phyloP scores from a whole-genome alignment of 2,113 vertebrate species.

The Tamias sibiricus region DNA sequence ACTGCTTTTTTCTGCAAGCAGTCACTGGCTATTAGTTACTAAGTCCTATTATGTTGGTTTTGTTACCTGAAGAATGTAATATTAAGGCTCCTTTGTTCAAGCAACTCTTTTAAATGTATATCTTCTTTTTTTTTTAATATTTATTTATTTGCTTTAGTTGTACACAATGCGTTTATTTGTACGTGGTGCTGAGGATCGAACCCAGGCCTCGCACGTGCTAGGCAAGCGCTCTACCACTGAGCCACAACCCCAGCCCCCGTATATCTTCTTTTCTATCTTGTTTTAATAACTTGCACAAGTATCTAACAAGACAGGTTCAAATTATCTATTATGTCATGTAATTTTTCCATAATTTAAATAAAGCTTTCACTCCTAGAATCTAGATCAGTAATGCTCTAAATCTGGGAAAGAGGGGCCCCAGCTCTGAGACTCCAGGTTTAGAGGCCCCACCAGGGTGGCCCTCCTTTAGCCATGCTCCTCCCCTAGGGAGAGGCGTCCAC shows the following conservation, averaged over 20 bases:
- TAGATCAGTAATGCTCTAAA: neutral
- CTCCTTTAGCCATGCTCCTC: neutral
- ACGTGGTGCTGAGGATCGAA: too few species aligned
- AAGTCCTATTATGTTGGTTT: neutral
- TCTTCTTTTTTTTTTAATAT: too few species aligned
- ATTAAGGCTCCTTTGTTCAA: neutral
- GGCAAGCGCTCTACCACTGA: too few species aligned
- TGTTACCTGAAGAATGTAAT: neutral
- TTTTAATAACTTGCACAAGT: neutral
- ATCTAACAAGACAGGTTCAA: neutral
- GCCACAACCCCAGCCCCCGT: too few species aligned
- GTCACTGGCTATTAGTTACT: neutral
- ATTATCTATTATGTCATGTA: neutral
- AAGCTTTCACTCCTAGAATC: neutral
- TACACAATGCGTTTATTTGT: too few species aligned
- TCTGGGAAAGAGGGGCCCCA: neutral
- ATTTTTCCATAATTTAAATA: neutral
- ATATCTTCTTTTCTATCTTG: neutral
- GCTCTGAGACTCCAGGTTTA: neutral
- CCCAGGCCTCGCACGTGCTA: too few species aligned
- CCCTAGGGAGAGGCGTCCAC: fast-evolving
- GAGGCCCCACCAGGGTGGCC: neutral
- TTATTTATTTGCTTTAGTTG: too few species aligned
- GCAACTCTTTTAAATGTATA: neutral
- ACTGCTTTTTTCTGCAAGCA: neutral